Evolutionary conservation across 2,888 invertebrate genomes (phyloP).

Genomic region (Ferdinandea cuprea): DNA sequence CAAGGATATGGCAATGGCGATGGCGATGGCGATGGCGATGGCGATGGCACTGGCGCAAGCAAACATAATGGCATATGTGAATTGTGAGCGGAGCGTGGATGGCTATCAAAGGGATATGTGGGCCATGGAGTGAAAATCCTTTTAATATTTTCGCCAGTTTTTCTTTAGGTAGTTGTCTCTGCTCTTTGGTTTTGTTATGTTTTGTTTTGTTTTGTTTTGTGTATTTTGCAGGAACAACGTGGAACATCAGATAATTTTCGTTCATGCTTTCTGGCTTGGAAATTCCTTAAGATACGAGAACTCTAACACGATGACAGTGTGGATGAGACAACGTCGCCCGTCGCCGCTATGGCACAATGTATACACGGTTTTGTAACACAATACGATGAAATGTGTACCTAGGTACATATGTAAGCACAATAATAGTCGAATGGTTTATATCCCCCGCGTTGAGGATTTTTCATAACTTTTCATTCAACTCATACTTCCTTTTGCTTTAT

Average conservation of each 20-base stretch:
- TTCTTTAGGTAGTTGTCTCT: constrained; percentile 8
- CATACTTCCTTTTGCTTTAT: neutral
- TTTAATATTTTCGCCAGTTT: constrained; percentile 63
- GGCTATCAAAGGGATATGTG: constrained; percentile 61
- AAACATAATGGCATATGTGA: constrained; percentile 36
- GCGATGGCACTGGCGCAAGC: constrained; percentile 18
- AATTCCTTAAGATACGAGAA: constrained; percentile 47
- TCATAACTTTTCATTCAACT: constrained; percentile 1
- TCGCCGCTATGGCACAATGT: constrained; percentile 42
- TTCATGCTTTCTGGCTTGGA: constrained; percentile 60
- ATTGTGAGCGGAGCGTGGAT: constrained; percentile 32
- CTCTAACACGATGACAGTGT: constrained; percentile 1
- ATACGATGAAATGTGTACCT: constrained; percentile 54
- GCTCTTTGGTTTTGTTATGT: constrained; percentile 19
- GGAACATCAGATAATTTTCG: constrained; percentile 47
- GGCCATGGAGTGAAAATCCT: constrained; percentile 69
- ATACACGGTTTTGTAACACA: constrained; percentile 38
- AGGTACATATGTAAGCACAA: neutral
- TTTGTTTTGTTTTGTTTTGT: constrained; percentile 25
- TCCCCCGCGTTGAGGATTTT: constrained; percentile 22
- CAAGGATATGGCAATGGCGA: no score
- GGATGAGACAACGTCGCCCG: neutral
- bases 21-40: no score
- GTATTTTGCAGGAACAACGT: constrained; percentile 35
- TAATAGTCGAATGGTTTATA: constrained; percentile 40